Evolutionary conservation across 2,113 vertebrate species (phyloP).

Genomic region (Malurus alboscapulatus): DNA sequence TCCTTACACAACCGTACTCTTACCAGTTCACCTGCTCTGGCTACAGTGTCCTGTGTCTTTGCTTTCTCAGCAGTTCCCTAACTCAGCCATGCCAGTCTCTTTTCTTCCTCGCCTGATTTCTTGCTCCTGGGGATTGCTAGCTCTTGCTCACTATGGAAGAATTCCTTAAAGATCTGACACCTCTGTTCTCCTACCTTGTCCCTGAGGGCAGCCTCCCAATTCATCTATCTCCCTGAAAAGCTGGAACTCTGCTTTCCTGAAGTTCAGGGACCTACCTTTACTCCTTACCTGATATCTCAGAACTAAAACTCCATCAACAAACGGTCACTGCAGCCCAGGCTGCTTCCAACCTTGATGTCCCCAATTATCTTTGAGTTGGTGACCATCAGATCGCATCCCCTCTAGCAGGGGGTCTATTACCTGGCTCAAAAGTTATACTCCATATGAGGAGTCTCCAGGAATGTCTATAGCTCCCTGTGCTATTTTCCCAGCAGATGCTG

Average conservation of each 20-base stretch:
- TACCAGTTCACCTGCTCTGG: neutral
- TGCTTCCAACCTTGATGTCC: neutral
- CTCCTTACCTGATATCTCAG: neutral
- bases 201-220: neutral
- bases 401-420: neutral
- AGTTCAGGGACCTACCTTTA: neutral
- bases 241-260: neutral
- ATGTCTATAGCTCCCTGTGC: neutral
- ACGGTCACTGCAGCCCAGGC: neutral
- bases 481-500: neutral
- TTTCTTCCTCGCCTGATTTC: neutral
- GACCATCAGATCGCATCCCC: neutral
- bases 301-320: neutral
- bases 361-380: neutral
- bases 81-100: neutral
- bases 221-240: neutral
- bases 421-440: neutral
- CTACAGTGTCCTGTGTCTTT: neutral
- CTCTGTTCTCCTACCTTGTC: neutral
- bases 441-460: neutral
- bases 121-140: neutral
- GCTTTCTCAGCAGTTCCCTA: neutral
- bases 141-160: neutral
- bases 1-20: neutral
- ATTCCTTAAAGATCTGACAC: neutral